Evolutionary conservation across 2,113 vertebrate species (phyloP).

Genomic region (Stigmatopora nigra): DNA sequence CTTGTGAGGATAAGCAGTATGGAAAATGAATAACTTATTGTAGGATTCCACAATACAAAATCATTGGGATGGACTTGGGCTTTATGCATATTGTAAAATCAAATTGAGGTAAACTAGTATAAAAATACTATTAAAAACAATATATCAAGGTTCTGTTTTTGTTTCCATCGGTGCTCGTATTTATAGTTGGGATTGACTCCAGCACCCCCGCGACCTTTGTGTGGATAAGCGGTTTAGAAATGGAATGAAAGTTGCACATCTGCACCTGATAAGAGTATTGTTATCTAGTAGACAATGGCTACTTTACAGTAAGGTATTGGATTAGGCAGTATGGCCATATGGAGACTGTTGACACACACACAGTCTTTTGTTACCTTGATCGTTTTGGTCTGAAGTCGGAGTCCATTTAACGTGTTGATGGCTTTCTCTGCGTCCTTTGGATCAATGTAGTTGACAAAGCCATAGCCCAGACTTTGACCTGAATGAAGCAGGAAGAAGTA

Average conservation of each 20-base stretch:
- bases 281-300: background rate
- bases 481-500: constrained; percentile 36
- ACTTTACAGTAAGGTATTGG: background rate
- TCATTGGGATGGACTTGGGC: background rate
- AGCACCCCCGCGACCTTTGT: too few relatives aligned
- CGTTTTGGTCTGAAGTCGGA: constrained; percentile 99
- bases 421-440: constrained; percentile 99
- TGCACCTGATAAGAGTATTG: background rate
- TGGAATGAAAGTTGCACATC: background rate
- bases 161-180: background rate
- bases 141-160: background rate
- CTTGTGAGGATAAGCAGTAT: too few relatives aligned
- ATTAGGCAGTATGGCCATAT: background rate
- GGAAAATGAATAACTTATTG: too few relatives aligned
- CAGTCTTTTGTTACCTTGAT: constrained; percentile 88
- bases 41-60: background rate
- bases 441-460: constrained; percentile 99
- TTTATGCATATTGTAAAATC: background rate
- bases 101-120: background rate
- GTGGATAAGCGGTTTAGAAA: too few relatives aligned
- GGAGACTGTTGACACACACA: background rate
- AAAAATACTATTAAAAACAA: background rate
- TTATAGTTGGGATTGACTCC: too few relatives aligned
- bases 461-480: constrained; percentile 99
- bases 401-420: constrained; percentile 99